These are phyloP conservation scores for Epirrhoe alternata DNA, from an alignment of 2,888 invertebrate genomes.

Conservation along the genomic window DNA sequence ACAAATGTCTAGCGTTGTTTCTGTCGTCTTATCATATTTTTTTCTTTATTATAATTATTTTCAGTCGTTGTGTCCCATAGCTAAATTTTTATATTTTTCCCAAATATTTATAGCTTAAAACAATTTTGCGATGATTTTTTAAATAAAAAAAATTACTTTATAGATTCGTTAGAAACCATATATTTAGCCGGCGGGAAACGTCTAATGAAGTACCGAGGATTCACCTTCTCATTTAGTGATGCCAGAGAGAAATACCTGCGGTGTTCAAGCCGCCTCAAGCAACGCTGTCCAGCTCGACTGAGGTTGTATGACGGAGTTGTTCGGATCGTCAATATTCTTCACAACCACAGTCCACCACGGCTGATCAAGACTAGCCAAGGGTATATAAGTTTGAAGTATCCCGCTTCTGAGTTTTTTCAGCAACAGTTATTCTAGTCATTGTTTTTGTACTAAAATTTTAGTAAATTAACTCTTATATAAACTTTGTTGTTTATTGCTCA, in stretches of 20 bases:
- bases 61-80: too few species aligned
- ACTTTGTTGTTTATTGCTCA: too few species aligned
- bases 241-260: conserved; percentile 38
- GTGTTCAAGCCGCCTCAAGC: conserved; percentile 41
- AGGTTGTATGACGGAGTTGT: conserved; percentile 1
- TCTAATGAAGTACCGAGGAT: conserved; percentile 32
- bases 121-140: too few species aligned
- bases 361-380: conserved; percentile 18
- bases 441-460: background rate
- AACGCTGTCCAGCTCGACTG: conserved; percentile 23
- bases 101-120: too few species aligned
- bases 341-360: conserved; percentile 24
- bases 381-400: conserved; percentile 10
- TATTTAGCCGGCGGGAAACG: conserved; percentile 16
- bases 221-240: conserved; percentile 47
- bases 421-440: background rate
- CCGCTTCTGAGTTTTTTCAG: background rate
- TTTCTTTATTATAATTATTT: too few species aligned
- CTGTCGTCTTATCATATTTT: too few species aligned
- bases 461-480: too few species aligned
- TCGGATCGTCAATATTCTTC: conserved; percentile 5
- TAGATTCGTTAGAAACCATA: conserved; percentile 16
- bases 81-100: too few species aligned
- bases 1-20: too few species aligned
- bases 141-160: conserved; percentile 1